Evolutionary conservation across 2,797 vertebrate species (phyloP), one percentile per base, ranked within the genome.

Genomic region (Hoplostethus atlanticus): DNA sequence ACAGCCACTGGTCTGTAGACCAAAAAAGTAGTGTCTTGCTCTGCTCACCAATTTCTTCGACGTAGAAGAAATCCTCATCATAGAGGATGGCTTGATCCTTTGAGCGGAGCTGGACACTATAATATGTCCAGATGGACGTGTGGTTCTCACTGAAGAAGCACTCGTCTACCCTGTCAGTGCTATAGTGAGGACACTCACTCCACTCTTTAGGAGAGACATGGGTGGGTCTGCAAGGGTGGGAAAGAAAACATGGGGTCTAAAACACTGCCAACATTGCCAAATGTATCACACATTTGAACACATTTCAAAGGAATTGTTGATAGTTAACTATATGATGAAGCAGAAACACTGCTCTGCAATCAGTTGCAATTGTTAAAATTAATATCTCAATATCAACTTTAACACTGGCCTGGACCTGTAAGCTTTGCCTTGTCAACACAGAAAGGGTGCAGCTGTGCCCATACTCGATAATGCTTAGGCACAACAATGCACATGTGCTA

Each of bases 181-280:
- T 92, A 92, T 97, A 98, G 83, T 96, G 95, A 9, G 98, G 98
- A 84, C 98, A 99, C 87, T 99, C 97, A 15, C 73, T 93, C 97
- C 96, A 98, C 63, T 94, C 93, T 71, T 90, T 80, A 0, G 69
- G 68, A 5, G 79, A 52, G 1, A 51, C 4, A 0, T 15, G 13
- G 1, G 52, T 73, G 2, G 40, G 30, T 59, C 89, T 93, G 74
- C 17, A n/a, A n/a, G 17, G 8, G 47, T 28, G 30, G 13, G 2
- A 25, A 42, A 38, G 3, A 57, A 6, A 50, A 59, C 21, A 71
- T 44, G 51, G 0, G 0, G 4, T 72, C 13, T 50, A 8, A 21
- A 42, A n/a, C 5, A 68, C 11, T 50, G 25, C n/a, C n/a, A n/a
- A n/a, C n/a, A n/a, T 28, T 28, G 28, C 28, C 28, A 42, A 10